Conservation (phyloP, 2,888 invertebrate genomes). For the Erebia palarica region DNA sequence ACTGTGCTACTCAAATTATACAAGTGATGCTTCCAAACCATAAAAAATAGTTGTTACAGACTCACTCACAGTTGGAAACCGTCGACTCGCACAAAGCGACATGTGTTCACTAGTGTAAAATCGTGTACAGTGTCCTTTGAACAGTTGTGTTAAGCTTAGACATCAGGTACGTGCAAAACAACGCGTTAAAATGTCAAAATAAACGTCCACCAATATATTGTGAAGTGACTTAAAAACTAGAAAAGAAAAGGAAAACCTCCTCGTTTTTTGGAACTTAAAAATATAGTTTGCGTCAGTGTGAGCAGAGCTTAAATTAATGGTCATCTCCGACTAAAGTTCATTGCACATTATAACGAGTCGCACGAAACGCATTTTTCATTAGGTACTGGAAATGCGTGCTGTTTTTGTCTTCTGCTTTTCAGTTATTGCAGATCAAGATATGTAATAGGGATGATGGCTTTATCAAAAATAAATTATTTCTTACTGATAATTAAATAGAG, state of each 20-base stretch:
- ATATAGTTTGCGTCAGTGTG: constrained; percentile 11
- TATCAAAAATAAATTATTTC: too few relatives aligned
- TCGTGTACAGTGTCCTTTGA: constrained; percentile 5
- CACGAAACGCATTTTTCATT: background rate
- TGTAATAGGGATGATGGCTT: too few relatives aligned
- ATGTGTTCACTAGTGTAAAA: constrained; percentile 25
- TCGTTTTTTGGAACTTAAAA: too few relatives aligned
- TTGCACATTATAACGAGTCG: background rate
- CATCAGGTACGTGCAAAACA: background rate
- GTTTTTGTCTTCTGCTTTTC: too few relatives aligned
- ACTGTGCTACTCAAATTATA: constrained; percentile 3
- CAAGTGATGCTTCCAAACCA: constrained; percentile 4
- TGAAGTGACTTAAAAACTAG: background rate
- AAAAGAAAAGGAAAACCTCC: too few relatives aligned
- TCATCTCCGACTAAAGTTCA: background rate
- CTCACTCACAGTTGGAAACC: background rate
- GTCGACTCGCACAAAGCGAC: constrained; percentile 25
- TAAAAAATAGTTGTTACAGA: background rate
- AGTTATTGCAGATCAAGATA: too few relatives aligned
- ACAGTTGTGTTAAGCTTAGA: constrained; percentile 3
- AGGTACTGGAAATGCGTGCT: background rate
- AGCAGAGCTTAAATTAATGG: background rate
- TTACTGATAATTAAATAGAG: too few relatives aligned
- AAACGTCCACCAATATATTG: constrained; percentile 9
- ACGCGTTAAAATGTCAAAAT: background rate